Evolutionary conservation across 2,888 invertebrate genomes (phyloP), one percentile per base, ranked within the genome.

Genomic region (Ichneumon xanthorius): DNA sequence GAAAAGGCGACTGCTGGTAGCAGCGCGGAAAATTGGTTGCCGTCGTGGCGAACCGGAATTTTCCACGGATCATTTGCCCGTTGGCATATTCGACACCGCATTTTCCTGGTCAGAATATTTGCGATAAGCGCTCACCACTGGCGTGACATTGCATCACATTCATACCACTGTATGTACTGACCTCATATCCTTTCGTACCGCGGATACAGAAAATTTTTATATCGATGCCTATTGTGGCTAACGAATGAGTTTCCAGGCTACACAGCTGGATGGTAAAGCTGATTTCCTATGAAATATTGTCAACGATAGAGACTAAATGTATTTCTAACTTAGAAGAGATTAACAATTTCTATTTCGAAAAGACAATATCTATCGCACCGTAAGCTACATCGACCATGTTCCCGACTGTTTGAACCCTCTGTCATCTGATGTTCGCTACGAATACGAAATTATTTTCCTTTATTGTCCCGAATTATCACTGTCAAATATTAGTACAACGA

Each of bases 11-110:
- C 19, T 33, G 50, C 22, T 45, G 58, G 55, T 53, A 72, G 14
- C 40, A 65, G 85, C 86, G 88, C 87, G 87, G 87, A 89, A 89
- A 92, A 91, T 90, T 88, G 88, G 84, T 87, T 85, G 84, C 37
- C 53, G 61, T 65, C 26, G 53, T 14, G 88, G 87, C 65, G 88
- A 89, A 87, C 79, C 80, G 88, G 89, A 90, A 91, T 91, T 92
- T 92, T 92, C 72, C 88, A 92, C 90, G 90, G 91, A 89, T 92
- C 92, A 92, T 92, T 92, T 92, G 89, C 87, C 89, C 89, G 90
- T 91, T 91, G 90, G 90, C 89, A 89, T 91, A 90, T 91, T 91
- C 92, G 91, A 87, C 86, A 81, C 86, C 80, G 87, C 89, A 90
- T 91, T 92, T 89, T 88, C 22, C 61, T 86, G 89, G 16, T 65